Conservation (phyloP, 2,888 invertebrate genomes). For the Dynastes hyllus region DNA sequence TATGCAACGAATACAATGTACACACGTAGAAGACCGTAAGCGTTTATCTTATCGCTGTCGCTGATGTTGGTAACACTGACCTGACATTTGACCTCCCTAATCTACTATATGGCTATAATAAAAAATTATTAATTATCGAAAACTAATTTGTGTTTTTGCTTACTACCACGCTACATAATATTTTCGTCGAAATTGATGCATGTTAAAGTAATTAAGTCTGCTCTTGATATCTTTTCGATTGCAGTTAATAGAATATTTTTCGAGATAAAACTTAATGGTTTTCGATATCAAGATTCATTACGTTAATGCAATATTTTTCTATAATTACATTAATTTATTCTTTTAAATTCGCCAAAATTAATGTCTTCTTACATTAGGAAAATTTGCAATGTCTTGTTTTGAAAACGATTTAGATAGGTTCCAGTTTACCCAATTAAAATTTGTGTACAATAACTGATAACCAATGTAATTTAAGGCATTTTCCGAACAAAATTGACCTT, state of each 20-base stretch:
- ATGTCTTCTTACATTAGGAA: too few relatives aligned
- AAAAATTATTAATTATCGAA: conserved; percentile 56
- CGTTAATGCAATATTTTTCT: too few relatives aligned
- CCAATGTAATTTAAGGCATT: too few relatives aligned
- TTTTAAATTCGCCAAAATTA: too few relatives aligned
- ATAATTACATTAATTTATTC: too few relatives aligned
- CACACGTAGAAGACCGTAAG: neutral
- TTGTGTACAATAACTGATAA: too few relatives aligned
- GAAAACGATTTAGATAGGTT: too few relatives aligned
- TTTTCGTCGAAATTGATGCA: conserved; percentile 7
- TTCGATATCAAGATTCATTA: too few relatives aligned
- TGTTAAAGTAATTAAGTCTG: conserved; percentile 4
- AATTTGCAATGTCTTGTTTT: too few relatives aligned
- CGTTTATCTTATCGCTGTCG: conserved; percentile 53
- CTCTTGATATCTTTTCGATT: neutral
- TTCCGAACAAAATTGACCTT: too few relatives aligned
- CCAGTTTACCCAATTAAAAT: too few relatives aligned
- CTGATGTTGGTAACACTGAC: conserved; percentile 49
- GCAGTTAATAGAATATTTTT: neutral
- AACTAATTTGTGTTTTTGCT: conserved; percentile 55
- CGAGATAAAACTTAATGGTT: too few relatives aligned
- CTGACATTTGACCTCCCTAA: conserved; percentile 50
- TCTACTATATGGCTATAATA: conserved; percentile 52
- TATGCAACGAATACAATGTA: neutral
- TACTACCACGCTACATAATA: conserved; percentile 7